phyloP scores from a whole-genome alignment of 2,888 invertebrate genomes.

The Caenorhabditis sp. region DNA sequence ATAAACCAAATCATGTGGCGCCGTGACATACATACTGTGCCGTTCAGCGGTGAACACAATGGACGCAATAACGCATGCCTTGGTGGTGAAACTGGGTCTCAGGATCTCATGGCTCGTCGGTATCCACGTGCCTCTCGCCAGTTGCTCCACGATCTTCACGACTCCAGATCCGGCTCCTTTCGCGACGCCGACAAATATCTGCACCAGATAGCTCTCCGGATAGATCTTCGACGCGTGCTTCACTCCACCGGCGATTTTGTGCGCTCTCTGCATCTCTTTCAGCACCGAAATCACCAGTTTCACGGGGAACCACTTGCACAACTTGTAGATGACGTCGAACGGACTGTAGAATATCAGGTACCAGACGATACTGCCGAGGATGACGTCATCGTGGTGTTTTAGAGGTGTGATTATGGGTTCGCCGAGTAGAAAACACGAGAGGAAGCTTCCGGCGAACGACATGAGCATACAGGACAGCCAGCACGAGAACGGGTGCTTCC shows the following conservation, averaged over 20 bases:
- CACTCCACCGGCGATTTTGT: constrained; percentile 92
- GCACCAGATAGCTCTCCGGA: constrained; percentile 96
- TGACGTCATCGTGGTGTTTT: constrained; percentile 94
- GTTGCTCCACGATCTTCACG: constrained; percentile 93
- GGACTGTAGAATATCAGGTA: constrained; percentile 98
- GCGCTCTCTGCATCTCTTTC: constrained; percentile 80
- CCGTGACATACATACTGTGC: constrained; percentile 95
- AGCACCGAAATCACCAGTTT: constrained; percentile 73
- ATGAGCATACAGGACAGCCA: constrained; percentile 99
- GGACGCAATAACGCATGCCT: constrained; percentile 89
- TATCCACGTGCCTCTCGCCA: constrained; percentile 97
- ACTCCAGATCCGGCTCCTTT: constrained; percentile 97
- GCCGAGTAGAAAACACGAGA: constrained; percentile 94
- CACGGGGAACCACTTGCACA: constrained; percentile 85
- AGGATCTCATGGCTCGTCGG: constrained; percentile 98
- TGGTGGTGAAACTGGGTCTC: constrained; percentile 96
- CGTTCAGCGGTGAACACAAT: constrained; percentile 97
- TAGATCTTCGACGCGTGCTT: constrained; percentile 95
- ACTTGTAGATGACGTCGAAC: constrained; percentile 96
- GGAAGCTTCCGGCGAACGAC: constrained; percentile 94
- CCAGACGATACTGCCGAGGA: constrained; percentile 85
- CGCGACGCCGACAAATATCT: constrained; percentile 92
- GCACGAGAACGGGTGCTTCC: constrained; percentile 97
- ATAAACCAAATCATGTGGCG: constrained; percentile 97
- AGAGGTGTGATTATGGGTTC: constrained; percentile 97